A percentile compares a stretch with the other conserved stretches of the same genome.
These are phyloP conservation scores for Diadophis punctatus DNA, from an alignment of 2,113 vertebrate genomes.

Conservation along the genomic window DNA sequence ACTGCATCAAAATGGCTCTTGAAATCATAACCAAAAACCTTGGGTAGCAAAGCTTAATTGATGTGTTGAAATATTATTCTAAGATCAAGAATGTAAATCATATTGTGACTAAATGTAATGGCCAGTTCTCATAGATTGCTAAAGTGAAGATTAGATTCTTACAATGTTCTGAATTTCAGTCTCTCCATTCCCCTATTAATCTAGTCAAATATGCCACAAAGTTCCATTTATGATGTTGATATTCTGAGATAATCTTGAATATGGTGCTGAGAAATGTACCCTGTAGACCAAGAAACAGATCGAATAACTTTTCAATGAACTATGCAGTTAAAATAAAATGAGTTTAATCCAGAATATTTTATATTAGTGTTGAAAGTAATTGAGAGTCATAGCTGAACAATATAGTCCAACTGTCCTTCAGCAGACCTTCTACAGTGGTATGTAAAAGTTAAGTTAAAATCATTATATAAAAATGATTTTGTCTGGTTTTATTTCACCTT, in stretches of 20 bases:
- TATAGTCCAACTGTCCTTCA: not conserved
- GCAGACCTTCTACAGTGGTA: not conserved
- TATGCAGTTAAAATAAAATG: not conserved
- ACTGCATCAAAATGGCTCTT: not conserved
- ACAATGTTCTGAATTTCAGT: not conserved
- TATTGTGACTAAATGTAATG: not conserved
- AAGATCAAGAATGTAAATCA: not conserved
- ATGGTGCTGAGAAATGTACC: not conserved
- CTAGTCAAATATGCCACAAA: not conserved
- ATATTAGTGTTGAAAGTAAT: not conserved
- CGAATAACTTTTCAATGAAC: not conserved
- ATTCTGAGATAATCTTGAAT: not conserved
- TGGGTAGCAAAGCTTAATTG: not conserved
- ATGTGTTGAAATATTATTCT: not conserved
- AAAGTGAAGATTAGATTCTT: not conserved
- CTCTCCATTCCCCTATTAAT: not conserved
- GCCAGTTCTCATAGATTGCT: not conserved
- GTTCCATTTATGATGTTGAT: not conserved
- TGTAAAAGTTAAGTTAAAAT: slow-evolving; percentile 11
- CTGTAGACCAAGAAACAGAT: not conserved
- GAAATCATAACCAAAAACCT: not conserved
- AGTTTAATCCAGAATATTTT: no score
- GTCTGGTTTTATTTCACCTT: slow-evolving; percentile 8
- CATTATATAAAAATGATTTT: slow-evolving; percentile 17
- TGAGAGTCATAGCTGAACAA: not conserved